Percentiles rank a stretch among this genome's conserved stretches.
Evolutionary conservation across 2,888 invertebrate genomes (phyloP).

Genomic region (Trichopoda pennipes): DNA sequence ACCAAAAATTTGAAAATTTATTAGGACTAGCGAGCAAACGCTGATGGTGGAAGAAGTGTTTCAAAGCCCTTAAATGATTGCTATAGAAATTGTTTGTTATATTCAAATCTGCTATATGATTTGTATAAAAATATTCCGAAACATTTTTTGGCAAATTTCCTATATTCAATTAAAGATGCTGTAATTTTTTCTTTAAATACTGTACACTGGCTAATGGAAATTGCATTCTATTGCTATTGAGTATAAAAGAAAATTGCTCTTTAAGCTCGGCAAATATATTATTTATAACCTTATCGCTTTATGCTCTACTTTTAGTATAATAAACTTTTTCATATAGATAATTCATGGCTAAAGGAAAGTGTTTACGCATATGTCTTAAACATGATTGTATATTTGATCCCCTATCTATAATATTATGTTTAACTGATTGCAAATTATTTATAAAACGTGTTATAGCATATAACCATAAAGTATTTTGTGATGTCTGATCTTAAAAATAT

Average conservation of each 20-base stretch:
- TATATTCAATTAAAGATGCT: constrained; percentile 72
- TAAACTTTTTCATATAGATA: constrained; percentile 73
- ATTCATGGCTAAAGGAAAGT: constrained; percentile 74
- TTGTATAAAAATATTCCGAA: constrained; percentile 69
- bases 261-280: constrained; percentile 73
- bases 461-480: constrained; percentile 69
- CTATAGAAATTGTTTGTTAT: constrained; percentile 72
- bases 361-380: constrained; percentile 75
- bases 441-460: constrained; percentile 74
- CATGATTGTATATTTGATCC: constrained; percentile 64
- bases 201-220: constrained; percentile 68
- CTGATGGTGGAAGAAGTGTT: constrained; percentile 69
- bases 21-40: constrained; percentile 31
- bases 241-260: constrained; percentile 69
- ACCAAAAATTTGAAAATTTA: constrained; percentile 62
- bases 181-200: constrained; percentile 71
- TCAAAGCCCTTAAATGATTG: constrained; percentile 74
- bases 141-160: constrained; percentile 75
- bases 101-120: constrained; percentile 68
- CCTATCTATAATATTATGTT: constrained; percentile 68
- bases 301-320: constrained; percentile 67
- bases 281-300: constrained; percentile 72
- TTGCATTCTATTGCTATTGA: constrained; percentile 71
- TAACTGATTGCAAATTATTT: constrained; percentile 71
- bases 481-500: constrained; percentile 67